Evolutionary conservation across 2,797 vertebrate genomes (phyloP), one percentile per base, ranked within the genome.

Genomic region (Lepilemur septentrionalis): DNA sequence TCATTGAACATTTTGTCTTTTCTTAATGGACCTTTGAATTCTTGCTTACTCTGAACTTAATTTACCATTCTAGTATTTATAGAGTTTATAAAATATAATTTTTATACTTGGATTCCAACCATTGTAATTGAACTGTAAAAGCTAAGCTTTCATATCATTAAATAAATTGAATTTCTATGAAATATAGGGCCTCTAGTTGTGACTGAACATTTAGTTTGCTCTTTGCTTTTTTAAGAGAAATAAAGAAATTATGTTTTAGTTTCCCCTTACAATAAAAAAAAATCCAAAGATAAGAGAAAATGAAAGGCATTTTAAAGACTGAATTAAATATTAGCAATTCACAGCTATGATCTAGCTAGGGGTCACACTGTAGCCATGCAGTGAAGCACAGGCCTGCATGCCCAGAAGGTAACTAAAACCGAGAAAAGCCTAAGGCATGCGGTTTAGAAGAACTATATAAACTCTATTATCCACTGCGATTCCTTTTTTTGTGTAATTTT

Each of bases 101-200:
- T 98, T 97, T 67, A 67, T 93, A 87, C 82, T 96, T 97, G 84
- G 91, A 97, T 98, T 98, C 96, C 92, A 97, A 97, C 95, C 84
- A 94, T 93, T 98, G 59, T 96, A 96, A 93, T 13, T 89, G 93
- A 95, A 97, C 96, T 97, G 91, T 97, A 96, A 98, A 97, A 97
- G 0, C 82, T 94, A 91, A 81, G 35, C 89, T 95, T 97, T 97
- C 72, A 69, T 95, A 96, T 96, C 23, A 5, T 92, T 91, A 95
- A 97, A 96, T 82, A 97, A 97, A 97, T 98, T 20, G 0, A 94
- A 97, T 97, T 97, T 97, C 91, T 95, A 1, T 91, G 90, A 70
- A 76, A 84, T n/a, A 32, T 9, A 69, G 32, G 52, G 23, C 72
- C n/a, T 93, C 38, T 63, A 70, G 82, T 72, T 70, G 48, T 75